Evolutionary conservation across 2,797 vertebrate genomes (phyloP).

Genomic region (Taeniopygia guttata): DNA sequence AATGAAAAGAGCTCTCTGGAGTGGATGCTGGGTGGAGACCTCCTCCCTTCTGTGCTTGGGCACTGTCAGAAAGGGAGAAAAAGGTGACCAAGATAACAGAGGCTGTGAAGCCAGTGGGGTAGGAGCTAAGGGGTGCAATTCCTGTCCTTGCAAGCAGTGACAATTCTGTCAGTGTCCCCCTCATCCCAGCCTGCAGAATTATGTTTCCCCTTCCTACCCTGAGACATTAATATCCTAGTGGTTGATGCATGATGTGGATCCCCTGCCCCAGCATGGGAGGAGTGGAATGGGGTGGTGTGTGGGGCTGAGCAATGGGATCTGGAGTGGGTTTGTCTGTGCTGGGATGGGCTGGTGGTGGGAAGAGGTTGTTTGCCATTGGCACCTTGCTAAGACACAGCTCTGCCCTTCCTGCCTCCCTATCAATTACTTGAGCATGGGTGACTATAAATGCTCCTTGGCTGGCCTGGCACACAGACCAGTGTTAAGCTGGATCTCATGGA

Average conservation of each 20-base stretch:
- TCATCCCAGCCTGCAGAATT: not conserved
- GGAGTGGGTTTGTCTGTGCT: not conserved
- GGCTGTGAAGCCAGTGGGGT: not conserved
- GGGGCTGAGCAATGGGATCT: not conserved
- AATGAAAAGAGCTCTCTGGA: conserved; percentile 43
- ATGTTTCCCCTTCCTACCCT: not conserved
- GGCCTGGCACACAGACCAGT: not conserved
- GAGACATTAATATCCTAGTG: not conserved
- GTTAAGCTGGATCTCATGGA: not conserved
- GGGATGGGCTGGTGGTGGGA: not conserved
- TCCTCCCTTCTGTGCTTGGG: not conserved
- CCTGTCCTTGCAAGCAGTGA: not conserved
- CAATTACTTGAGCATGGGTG: not conserved
- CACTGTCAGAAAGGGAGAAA: not conserved
- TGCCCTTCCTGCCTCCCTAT: not conserved
- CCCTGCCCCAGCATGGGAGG: not conserved
- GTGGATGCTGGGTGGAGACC: not conserved
- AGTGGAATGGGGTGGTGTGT: not conserved
- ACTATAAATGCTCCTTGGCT: not conserved
- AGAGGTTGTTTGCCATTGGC: not conserved
- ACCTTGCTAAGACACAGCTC: not conserved
- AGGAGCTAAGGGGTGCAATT: not conserved
- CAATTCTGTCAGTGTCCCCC: not conserved
- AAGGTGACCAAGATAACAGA: accelerated
- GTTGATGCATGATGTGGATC: accelerated